Conservation (phyloP, 1,140 invertebrate species). For the Bemisia tabaci region DNA sequence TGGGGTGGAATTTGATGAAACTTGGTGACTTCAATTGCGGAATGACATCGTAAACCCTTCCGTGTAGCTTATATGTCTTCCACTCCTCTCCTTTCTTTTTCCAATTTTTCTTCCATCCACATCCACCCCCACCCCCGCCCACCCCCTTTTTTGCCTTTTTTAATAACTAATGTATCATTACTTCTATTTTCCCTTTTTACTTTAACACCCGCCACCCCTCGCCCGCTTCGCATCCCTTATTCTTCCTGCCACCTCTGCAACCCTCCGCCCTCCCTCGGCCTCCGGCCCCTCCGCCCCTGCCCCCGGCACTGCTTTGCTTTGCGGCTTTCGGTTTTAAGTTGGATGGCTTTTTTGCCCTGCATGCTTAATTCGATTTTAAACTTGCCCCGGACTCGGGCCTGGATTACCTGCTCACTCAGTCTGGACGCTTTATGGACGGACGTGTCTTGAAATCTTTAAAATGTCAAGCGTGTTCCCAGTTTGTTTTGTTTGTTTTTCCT, state of each 20-base stretch:
- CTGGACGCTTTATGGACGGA: no score
- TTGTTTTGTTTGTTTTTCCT: no score
- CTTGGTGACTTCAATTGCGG: not conserved
- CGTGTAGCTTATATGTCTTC: not conserved
- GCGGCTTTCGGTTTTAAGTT: not conserved
- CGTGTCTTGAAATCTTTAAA: not conserved
- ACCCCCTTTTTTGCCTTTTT: not conserved
- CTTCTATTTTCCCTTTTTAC: not conserved
- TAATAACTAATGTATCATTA: not conserved
- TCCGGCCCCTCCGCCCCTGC: no score
- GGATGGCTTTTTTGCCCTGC: not conserved
- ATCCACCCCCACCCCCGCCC: no score
- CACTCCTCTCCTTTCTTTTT: not conserved
- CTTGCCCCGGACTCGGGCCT: not conserved
- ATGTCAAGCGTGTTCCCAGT: no score
- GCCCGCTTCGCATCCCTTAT: not conserved
- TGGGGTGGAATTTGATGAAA: not conserved
- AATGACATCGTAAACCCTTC: not conserved
- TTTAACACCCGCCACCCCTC: not conserved
- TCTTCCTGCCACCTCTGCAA: not conserved
- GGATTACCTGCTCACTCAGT: no score
- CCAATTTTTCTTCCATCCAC: not conserved
- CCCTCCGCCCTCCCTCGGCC: no score
- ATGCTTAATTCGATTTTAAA: not conserved
- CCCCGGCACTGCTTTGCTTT: not conserved